Base-by-base conservation (phyloP, 2,888 invertebrate genomes). In the Ganaspis brasiliensis region DNA sequence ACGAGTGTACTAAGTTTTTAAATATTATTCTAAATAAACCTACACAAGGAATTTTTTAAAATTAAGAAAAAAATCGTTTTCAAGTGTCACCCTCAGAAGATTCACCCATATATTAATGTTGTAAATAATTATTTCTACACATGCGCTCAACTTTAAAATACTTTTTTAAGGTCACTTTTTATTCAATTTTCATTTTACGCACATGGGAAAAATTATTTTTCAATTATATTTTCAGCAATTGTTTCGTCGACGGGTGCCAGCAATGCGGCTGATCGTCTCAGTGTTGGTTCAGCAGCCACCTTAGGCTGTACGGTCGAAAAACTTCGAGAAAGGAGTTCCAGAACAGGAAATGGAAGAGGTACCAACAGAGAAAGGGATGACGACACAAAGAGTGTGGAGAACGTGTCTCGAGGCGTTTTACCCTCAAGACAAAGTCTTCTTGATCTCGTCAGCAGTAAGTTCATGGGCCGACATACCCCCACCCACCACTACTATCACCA, bases 391-490 rank as follows among this genome's bases (percentile, higher is more conserved):
- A 91, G 90, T 82, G 87, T 88, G 78, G 91, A 90, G 77, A 91
- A 89, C 84, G 82, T 89, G 55, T 89, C 90, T 79, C 86, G 89
- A 71, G 86, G 88, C 71, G 86, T 85, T 49, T 67, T 89, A 72
- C 87, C 90, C 70, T 90, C 90, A 61, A 88, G 89, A 83, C 91
- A 91, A 80, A 91, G 90, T 78, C 87, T 91, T 67, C 83, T 91
- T 79, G 91, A 91, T 79, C 87, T 91, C 81, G 90, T 91, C 87
- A 89, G 91, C 83, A 86, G 88, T 77, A 91, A 89, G 86, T 88
- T 89, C 81, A 89, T 90, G 86, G 87, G 87, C 73, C 87, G 89
- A 80, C 89, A 89, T 81, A 91, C 89, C 75, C 89, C 91, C 73
- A 90, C 89, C 67, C 90, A 90, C 81, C 88, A 89, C 81, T 89